Base-by-base conservation (phyloP, 2,113 vertebrate genomes). In the Microtus pennsylvanicus region DNA sequence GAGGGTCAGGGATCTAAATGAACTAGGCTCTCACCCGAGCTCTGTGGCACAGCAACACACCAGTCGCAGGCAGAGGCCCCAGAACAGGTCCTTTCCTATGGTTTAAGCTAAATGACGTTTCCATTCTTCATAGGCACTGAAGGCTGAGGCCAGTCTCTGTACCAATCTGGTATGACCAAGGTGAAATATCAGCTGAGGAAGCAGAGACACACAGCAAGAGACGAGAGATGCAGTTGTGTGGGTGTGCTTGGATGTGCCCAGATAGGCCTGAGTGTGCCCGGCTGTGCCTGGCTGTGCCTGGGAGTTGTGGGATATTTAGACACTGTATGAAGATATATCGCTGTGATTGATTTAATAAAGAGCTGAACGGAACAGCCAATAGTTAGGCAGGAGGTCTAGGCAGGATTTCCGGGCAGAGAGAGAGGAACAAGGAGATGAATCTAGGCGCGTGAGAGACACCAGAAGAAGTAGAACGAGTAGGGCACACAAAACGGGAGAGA, bases 51-150 rank as follows among this genome's bases (percentile, higher is more conserved):
- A 33, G 45, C n/a, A 55, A 47, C 50, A 72, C 16, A 6, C 26
- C 5, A 80, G 72, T 69, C 67, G 26, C 13, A 55, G 38, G 38
- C 45, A 47, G n/a, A 52, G n/a, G 11, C 22, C 38, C 50, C 3
- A 72, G 35, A 63, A 70, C 7, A 17, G 87, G 72, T 13, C 3
- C 70, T 47, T 70, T 24, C 24, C 35, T 12, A 2, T 50, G 8
- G 5, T 5, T 26, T 33, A 42, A 55, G 55, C 50, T 3, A 81
- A 87, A 19, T 2, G n/a, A 12, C 9, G 5, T 92, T 45, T 35
- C 11, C 0, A 1, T 9, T 6, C 42, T 42, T 21, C 1, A 11
- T 3, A 13, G 22, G 11, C 81, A 55, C 2, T 0, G 45, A 17
- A 4, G 30, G 69, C 50, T 2, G 47, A 69, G 72, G 70, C 74